phyloP scores from a whole-genome alignment of 2,113 vertebrate species.

The Elephantulus edwardii region DNA sequence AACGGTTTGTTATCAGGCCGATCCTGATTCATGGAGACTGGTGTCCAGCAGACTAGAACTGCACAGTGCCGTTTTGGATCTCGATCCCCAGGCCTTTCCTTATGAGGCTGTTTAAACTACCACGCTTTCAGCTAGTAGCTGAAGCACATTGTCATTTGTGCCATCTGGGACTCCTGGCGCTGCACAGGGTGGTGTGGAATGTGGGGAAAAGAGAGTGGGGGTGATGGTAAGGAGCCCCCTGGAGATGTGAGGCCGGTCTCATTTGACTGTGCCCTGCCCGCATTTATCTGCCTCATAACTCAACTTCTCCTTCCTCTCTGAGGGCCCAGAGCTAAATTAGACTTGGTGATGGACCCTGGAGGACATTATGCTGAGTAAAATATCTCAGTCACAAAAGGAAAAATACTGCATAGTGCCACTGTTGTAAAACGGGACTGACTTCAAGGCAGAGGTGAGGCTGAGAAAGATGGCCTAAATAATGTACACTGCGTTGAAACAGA shows the following conservation, averaged over 20 bases:
- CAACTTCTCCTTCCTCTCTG: too few species aligned
- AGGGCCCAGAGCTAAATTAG: not conserved
- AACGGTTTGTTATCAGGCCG: not conserved
- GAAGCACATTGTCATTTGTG: not conserved
- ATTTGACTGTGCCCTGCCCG: not conserved
- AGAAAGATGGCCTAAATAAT: too few species aligned
- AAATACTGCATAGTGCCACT: too few species aligned
- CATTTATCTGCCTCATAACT: not conserved
- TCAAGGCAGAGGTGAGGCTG: too few species aligned
- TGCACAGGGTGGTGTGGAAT: not conserved
- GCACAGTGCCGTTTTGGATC: not conserved
- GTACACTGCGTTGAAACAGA: too few species aligned
- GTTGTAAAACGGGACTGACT: too few species aligned
- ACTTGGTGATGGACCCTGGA: not conserved
- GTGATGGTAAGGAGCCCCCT: not conserved
- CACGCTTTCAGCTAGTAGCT: not conserved
- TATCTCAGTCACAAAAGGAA: too few species aligned
- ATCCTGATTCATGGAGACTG: not conserved
- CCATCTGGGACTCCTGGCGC: not conserved
- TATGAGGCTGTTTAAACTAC: not conserved
- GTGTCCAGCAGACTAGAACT: not conserved
- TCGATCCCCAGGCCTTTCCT: not conserved
- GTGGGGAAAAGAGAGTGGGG: fast-evolving
- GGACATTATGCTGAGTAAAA: not conserved
- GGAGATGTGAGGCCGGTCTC: not conserved